Evolutionary conservation across 2,888 invertebrate species (phyloP), one percentile per base, ranked within the genome.

Genomic region (Dysmachus trigonus): DNA sequence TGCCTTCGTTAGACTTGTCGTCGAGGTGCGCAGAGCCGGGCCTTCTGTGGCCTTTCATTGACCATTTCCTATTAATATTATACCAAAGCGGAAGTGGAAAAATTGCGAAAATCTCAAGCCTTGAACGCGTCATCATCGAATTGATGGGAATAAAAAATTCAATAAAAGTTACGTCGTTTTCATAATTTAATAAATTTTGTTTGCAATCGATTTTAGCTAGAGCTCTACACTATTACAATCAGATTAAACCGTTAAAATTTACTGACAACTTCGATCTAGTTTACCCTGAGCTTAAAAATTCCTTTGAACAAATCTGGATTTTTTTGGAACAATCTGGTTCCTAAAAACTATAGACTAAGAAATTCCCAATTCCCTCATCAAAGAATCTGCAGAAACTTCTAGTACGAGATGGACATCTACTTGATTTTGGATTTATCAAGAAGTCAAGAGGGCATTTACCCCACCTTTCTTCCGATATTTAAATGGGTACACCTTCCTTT

Each of bases 81-180:
- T 83, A 62, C 13, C 30, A 38, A 83, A 38, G 72, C 83, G 83
- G 83, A 83, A 83, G 72, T 83, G 8, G 72, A 83, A 83, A 83
- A 83, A 51, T 83, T 83, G 83, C 83, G 83, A 83, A 83, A 83
- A 83, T 83, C 72, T 83, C 41, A 72, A 83, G 83, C 83, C 83
- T 83, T 83, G 83, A 72, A 38, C 15, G 31, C 33, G 71, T 41
- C 31, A 35, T 71, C 72, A 72, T 47, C 33, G 18, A 38, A 35
- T 31, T 83, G 22, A 22, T 72, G 72, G 31, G 30, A 81, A 81
- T 18, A 81, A 53, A 81, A 47, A 47, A 79, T 53, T 81, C 81
- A 53, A 62, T 53, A 81, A 53, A 81, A 76, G 18, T 53, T 81
- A 33, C 47, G 53, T 81, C 79, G 79, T 79, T 47, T 47, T 77